phyloP scores from a whole-genome alignment of 2,797 vertebrate genomes.

The Anableps anableps region DNA sequence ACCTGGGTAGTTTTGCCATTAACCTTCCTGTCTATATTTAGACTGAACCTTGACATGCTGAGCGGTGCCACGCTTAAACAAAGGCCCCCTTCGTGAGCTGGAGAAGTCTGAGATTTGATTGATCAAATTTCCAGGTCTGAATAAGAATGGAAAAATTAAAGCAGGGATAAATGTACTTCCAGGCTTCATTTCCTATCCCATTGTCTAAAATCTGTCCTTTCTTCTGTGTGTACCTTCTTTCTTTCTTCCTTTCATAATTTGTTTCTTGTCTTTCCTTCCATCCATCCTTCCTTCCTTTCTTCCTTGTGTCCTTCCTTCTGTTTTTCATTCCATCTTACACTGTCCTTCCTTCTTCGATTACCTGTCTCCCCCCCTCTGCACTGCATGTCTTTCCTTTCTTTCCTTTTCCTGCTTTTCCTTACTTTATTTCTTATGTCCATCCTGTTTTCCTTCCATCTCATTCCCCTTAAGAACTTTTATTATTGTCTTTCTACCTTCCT shows the following conservation, averaged over 20 bases:
- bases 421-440: neutral
- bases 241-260: neutral
- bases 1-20: constrained; percentile 74
- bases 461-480: neutral
- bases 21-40: constrained; percentile 83
- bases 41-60: constrained; percentile 58
- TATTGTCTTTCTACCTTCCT: neutral
- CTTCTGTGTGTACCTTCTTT: neutral
- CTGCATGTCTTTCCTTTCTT: neutral
- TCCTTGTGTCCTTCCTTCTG: neutral
- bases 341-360: neutral
- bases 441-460: neutral
- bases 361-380: neutral
- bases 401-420: neutral
- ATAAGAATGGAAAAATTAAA: neutral
- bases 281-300: neutral
- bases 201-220: neutral
- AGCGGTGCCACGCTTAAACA: constrained; percentile 57
- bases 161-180: too few relatives aligned
- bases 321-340: neutral
- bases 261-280: neutral
- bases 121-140: neutral
- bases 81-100: neutral
- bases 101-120: neutral
- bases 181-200: neutral